Evolutionary conservation across 2,888 invertebrate genomes (phyloP), one percentile per base, ranked within the genome.

Genomic region (Heliconius sara): DNA sequence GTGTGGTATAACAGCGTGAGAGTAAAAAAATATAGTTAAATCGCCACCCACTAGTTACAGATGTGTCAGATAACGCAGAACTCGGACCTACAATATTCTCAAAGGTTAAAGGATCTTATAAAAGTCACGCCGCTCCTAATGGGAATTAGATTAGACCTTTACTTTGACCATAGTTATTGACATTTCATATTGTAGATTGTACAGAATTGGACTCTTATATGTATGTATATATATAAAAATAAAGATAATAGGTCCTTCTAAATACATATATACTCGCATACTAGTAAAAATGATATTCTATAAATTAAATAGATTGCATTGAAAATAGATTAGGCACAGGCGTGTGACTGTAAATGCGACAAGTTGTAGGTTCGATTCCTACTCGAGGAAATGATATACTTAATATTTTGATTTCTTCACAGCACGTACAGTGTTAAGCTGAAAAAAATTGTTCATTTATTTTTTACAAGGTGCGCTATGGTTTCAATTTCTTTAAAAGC

Each of bases 141-240:
- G 82, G 78, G 82, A 83, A 83, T 76, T 82, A 74, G 82, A 83
- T 81, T 83, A 77, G 81, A 82, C 81, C 81, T 83, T 82, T 81
- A 67, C 68, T 77, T 84, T 85, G 88, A 85, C 89, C 86, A 85
- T 85, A 85, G 85, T 86, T 84, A 85, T 86, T 85, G 84, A 83
- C 81, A 84, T 91, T 91, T 87, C 88, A 85, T 86, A 90, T 90
- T 80, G 81, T 82, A 86, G 84, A 90, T 91, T 89, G 90, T 91
- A 87, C 88, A 86, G 87, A 89, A 65, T 39, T 68, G 43, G 27
- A n/a, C 39, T 25, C 39, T 68, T 60, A 16, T 52, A 39, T 16
- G n/a, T n/a, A 27, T 22, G 9, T 47, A 16, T 16, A n/a, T 52
- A 19, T 70, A 22, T 68, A 27, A 22, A 13, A 22, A 10, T 39